Evolutionary conservation across 92 coral and sea anemone species (phyloP), one percentile per base, ranked within the genome.

Genomic region (Zoanthus solanderi): DNA sequence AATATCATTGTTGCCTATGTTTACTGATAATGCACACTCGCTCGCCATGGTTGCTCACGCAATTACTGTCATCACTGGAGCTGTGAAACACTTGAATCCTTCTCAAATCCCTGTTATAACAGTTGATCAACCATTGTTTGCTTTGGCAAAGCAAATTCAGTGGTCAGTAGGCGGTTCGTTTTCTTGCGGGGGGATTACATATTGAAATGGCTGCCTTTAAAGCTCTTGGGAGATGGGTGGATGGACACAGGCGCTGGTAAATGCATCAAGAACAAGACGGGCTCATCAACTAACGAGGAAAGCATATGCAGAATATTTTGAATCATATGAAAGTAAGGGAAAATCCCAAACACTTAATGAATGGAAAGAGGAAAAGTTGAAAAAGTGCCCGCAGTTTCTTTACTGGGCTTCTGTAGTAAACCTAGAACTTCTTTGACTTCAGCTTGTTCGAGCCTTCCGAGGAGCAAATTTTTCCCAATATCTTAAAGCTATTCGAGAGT

Each of bases 361-460:
- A 57, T 90, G 87, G 92, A 85, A 60, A 78, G 83, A 85, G 4
- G 89, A 71, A 9, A 71, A 57, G 89, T 11, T 48, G 56, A 76
- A 83, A 45, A 89, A 84, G 86, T 77, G 81, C 13, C 86, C 86
- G 13, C 89, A 85, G 86, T 89, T 89, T 76, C 82, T 67, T 18
- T 85, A 85, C 76, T 85, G 89, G 89, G 18, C 87, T 7, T 13
- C 53, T 13, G 89, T 85, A 75, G 76, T 84, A 12, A 61, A 89
- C 28, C 77, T 89, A 37, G 84, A 89, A 61, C 73, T 89, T 9
- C 17, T 47, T 54, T 89, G 92, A 50, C 85, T 84, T 28, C 85
- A 78, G 42, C 89, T 89, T 17, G 89, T 84, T 37, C 52, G 82
- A 63, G 92, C 85, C 6, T 65, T 66, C 29, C 15, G 85, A 18